Conservation (phyloP, 2,888 invertebrate genomes). For the Hyposoter dolosus region DNA sequence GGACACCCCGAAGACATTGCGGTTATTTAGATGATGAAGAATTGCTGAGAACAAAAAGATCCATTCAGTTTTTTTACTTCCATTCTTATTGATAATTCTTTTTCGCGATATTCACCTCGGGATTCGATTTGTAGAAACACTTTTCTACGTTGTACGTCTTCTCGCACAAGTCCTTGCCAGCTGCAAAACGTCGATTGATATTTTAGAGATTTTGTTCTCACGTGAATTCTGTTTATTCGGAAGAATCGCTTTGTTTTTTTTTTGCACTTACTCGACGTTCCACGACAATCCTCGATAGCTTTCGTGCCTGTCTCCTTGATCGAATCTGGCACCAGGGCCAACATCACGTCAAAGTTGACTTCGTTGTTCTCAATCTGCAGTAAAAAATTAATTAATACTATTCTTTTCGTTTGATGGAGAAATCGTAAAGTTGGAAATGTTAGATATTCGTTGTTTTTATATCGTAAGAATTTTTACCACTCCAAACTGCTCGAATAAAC, state of each 20-base stretch:
- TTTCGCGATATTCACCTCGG: slow-evolving; percentile 73
- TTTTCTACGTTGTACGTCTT: slow-evolving; percentile 75
- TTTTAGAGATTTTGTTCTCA: background rate
- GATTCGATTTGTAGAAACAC: slow-evolving; percentile 78
- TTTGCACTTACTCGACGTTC: slow-evolving; percentile 67
- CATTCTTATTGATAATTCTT: slow-evolving; percentile 9
- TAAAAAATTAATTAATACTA: background rate
- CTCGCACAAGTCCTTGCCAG: slow-evolving; percentile 76
- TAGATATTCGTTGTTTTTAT: background rate
- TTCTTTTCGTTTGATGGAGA: background rate
- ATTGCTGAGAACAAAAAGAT: slow-evolving; percentile 68
- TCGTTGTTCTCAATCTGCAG: slow-evolving; percentile 50
- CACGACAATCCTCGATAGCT: slow-evolving; percentile 71
- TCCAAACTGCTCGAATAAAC: slow-evolving; percentile 72
- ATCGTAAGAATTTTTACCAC: slow-evolving; percentile 70
- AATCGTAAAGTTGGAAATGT: slow-evolving; percentile 1
- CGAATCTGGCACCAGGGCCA: slow-evolving; percentile 66
- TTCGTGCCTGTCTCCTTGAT: slow-evolving; percentile 63
- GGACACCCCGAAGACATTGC: background rate
- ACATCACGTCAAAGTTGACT: slow-evolving; percentile 70
- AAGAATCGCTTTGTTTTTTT: background rate
- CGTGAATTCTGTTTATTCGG: background rate
- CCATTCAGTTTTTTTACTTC: background rate
- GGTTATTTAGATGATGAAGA: slow-evolving; percentile 68
- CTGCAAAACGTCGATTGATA: slow-evolving; percentile 69